phyloP scores from a whole-genome alignment of 2,113 vertebrate species.

The Typhlomys cinereus region DNA sequence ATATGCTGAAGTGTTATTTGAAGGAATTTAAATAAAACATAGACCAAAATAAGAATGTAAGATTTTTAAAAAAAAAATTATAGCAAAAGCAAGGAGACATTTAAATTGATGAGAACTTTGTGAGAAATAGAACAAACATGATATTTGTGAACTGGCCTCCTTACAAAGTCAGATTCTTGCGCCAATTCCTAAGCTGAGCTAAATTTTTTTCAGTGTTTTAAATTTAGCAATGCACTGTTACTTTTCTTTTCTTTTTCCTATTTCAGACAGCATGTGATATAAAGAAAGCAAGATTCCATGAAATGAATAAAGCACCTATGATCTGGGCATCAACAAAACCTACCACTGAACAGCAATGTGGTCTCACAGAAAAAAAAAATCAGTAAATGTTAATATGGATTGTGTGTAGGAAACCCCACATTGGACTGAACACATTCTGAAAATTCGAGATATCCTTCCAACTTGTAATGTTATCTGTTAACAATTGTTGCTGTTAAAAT shows the following conservation, averaged over 20 bases:
- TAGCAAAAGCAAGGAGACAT: conserved; percentile 55
- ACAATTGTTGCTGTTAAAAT: background rate
- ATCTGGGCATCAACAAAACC: background rate
- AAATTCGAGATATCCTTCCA: background rate
- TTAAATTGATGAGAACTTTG: conserved; percentile 74
- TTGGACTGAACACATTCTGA: background rate
- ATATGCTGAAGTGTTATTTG: too few species aligned
- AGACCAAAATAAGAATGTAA: conserved; percentile 47
- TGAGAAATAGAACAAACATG: conserved; percentile 68
- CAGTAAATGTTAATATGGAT: conserved; percentile 21
- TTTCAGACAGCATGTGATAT: background rate
- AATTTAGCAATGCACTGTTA: background rate
- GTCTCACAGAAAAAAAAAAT: background rate
- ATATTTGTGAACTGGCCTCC: conserved; percentile 64
- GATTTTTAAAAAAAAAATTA: conserved; percentile 69
- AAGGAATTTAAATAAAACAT: background rate
- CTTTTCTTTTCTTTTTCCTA: background rate
- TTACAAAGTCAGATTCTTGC: conserved; percentile 73
- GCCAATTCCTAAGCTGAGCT: conserved; percentile 66
- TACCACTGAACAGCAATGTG: background rate
- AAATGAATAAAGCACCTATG: background rate
- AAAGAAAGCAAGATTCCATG: background rate
- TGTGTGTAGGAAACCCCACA: background rate
- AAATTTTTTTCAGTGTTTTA: conserved; percentile 38
- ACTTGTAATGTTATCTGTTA: background rate